Evolutionary conservation across 1,140 invertebrate species (phyloP), one percentile per base, ranked within the genome.

Genomic region (Orchestia grillus): DNA sequence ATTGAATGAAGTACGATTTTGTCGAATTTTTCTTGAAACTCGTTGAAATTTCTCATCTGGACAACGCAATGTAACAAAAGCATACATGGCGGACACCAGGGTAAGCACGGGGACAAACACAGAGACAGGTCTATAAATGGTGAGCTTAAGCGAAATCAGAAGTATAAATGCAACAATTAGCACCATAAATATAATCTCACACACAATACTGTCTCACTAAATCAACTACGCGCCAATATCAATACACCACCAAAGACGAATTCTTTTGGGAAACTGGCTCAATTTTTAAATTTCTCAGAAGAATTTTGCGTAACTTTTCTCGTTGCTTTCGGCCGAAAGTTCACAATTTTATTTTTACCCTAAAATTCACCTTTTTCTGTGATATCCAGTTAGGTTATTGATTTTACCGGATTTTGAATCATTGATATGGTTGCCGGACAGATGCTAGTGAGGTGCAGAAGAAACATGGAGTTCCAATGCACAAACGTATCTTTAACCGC

Each of bases 171-270:
- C 62, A 77, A 77, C 62, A 77, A 77, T 77, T 77, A 77, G 62
- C 62, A 77, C 62, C 62, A 77, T 77, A 77, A 77, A 77, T 77
- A 77, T 77, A 77, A 77, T 77, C 62, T 77, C 62, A 77, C 62
- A 77, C 62, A 77, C 62, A 77, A 77, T 77, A 77, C 62, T 36
- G 62, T 77, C 28, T 6, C 47, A n/a, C 47, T 77, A 77, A 77
- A 36, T 77, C 36, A 77, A 77, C 62, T 77, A 77, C 62, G 62
- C 28, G 15, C 36, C 62, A 77, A 23, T 77, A 77, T 77, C 28
- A 77, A 36, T 77, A 77, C 62, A 77, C 62, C 62, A 36, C 62
- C 62, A 15, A 77, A 77, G 62, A 77, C 62, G 62, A 77, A 77
- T 77, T 77, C 62, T 36, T 77, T 77, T 77, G 62, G 62, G 62